phyloP scores from a whole-genome alignment of 2,797 vertebrate species.

The Parambassis ranga region DNA sequence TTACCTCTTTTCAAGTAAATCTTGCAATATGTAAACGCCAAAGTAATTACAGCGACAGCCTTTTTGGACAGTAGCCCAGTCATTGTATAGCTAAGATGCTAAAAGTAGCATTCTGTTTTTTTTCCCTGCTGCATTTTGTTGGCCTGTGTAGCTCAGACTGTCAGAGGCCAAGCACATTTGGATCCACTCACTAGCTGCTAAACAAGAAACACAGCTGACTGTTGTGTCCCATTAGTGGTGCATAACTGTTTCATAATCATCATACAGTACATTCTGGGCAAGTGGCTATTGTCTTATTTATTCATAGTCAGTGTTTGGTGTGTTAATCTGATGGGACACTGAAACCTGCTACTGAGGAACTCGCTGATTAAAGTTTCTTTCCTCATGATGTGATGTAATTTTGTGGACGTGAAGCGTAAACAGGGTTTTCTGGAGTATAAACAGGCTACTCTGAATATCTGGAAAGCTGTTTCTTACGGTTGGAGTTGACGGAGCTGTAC shows the following conservation, averaged over 20 bases:
- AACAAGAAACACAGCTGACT: constrained; percentile 45
- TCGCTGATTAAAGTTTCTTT: constrained; percentile 51
- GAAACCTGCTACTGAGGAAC: constrained; percentile 45
- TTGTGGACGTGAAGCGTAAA: constrained; percentile 63
- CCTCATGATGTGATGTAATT: constrained; percentile 62
- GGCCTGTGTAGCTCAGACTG: constrained; percentile 7
- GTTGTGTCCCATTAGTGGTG: constrained; percentile 41
- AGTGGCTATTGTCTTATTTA: constrained; percentile 42
- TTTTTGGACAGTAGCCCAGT: constrained; percentile 23
- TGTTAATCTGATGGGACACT: constrained; percentile 40
- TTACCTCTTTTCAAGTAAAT: constrained; percentile 17
- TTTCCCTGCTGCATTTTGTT: constrained; percentile 13
- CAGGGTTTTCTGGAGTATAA: constrained; percentile 61
- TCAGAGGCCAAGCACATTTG: constrained; percentile 51
- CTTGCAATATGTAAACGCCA: constrained; percentile 2
- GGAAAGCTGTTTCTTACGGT: constrained; percentile 31
- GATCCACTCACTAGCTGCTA: constrained; percentile 34
- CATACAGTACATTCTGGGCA: constrained; percentile 6
- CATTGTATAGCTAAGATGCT: constrained; percentile 33
- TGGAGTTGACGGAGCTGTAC: constrained; percentile 36
- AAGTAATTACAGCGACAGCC: no score
- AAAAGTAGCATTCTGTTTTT: constrained; percentile 17
- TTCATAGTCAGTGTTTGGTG: constrained; percentile 22
- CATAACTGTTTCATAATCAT: constrained; percentile 47
- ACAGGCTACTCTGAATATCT: constrained; percentile 60